Evolutionary conservation across 1,140 invertebrate species (phyloP).

Genomic region (Zaprionus kolodkinae): DNA sequence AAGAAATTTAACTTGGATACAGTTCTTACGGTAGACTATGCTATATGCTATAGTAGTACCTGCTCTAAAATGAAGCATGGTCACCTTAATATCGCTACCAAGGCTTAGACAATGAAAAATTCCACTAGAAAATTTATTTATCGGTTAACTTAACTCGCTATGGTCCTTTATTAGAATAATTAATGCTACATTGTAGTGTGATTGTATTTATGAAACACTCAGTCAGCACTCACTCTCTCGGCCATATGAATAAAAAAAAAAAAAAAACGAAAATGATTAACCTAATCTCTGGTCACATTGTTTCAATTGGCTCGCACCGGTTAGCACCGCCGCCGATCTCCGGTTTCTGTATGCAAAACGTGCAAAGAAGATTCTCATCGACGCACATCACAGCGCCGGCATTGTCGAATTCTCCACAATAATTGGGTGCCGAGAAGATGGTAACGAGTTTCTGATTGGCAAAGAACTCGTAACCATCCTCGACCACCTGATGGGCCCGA

Average conservation of each 20-base stretch:
- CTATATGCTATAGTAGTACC: no score
- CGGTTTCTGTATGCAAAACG: conserved; percentile 86
- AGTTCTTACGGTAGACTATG: no score
- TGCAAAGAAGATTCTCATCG: conserved; percentile 99
- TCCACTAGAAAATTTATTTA: no score
- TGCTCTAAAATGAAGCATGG: no score
- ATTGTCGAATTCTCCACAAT: conserved; percentile 99
- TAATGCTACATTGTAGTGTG: not conserved
- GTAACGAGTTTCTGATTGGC: conserved; percentile 98
- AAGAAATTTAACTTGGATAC: no score
- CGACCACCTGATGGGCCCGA: conserved; percentile 98
- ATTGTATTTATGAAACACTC: not conserved
- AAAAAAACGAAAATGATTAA: no score
- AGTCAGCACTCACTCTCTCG: no score
- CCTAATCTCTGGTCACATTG: not conserved
- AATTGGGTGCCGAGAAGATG: conserved; percentile 94
- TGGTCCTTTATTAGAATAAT: not conserved
- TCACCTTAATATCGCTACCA: no score
- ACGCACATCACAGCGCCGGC: conserved; percentile 99
- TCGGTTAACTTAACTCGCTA: no score
- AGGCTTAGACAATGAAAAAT: no score
- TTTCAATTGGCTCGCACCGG: not conserved
- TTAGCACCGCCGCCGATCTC: no score
- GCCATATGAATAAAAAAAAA: not conserved
- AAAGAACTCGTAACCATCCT: conserved; percentile 99